phyloP scores from a whole-genome alignment of 1,140 invertebrate genomes.

The Ceratitis capitata region DNA sequence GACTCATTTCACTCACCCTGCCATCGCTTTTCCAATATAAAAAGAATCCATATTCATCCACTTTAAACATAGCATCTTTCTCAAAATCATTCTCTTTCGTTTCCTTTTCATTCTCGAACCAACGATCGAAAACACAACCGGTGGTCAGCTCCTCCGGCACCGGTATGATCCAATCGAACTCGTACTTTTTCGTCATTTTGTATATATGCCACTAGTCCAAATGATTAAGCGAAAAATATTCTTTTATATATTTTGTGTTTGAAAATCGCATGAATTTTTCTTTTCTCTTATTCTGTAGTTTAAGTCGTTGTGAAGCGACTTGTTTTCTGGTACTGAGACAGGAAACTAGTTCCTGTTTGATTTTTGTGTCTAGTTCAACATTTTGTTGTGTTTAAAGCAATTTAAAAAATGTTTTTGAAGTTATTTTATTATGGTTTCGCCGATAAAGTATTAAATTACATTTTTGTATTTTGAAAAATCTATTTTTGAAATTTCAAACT shows the following conservation, averaged over 20 bases:
- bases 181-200: conserved; percentile 96
- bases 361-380: neutral
- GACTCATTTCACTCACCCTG: conserved; percentile 73
- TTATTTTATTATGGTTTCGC: neutral
- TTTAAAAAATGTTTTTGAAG: neutral
- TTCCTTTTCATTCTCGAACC: conserved; percentile 96
- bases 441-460: neutral
- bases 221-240: neutral
- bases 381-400: too few relatives aligned
- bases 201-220: neutral
- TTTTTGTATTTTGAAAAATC: neutral
- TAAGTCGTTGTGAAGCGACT: neutral
- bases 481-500: neutral
- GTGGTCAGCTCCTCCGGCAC: conserved; percentile 88
- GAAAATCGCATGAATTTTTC: neutral
- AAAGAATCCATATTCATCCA: conserved; percentile 99
- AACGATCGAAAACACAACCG: conserved; percentile 88
- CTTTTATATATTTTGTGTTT: neutral
- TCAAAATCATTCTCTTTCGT: conserved; percentile 78
- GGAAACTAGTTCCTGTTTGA: conserved; percentile 16
- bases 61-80: conserved; percentile 88
- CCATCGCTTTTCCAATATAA: conserved; percentile 99
- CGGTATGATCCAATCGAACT: conserved; percentile 97
- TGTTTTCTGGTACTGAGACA: neutral
- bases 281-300: too few relatives aligned